Percentiles rank a stretch among this genome's conserved stretches.
phyloP scores from a whole-genome alignment of 2,888 invertebrate species.

The Clitarchus hookeri region DNA sequence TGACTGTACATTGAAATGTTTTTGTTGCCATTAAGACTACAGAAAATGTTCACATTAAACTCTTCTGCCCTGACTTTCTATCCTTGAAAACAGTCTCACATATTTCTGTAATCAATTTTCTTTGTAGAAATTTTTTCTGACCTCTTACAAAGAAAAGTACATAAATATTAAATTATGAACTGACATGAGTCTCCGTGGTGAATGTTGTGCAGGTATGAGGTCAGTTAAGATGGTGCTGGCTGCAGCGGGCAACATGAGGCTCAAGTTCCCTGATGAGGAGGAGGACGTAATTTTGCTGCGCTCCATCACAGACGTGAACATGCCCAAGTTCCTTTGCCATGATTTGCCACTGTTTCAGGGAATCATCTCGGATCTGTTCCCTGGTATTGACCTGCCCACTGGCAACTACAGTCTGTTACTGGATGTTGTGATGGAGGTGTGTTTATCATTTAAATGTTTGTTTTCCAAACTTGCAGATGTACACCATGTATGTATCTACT shows the following conservation, averaged over 20 bases:
- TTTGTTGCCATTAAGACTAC: too few relatives aligned
- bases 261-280: conserved; percentile 73
- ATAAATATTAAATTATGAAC: too few relatives aligned
- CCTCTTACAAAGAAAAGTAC: not conserved
- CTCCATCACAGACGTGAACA: conserved; percentile 88
- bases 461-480: not conserved
- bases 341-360: conserved; percentile 82
- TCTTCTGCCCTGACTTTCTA: too few relatives aligned
- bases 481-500: not conserved
- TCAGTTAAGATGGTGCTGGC: conserved; percentile 86
- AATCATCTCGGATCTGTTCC: conserved; percentile 90
- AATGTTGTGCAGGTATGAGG: conserved; percentile 62
- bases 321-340: conserved; percentile 88
- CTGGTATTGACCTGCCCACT: conserved; percentile 71
- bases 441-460: not conserved
- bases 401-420: conserved; percentile 62
- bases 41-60: too few relatives aligned
- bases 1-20: too few relatives aligned
- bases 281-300: conserved; percentile 80
- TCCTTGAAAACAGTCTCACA: too few relatives aligned
- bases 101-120: too few relatives aligned
- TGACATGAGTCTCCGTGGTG: not conserved
- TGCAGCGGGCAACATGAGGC: conserved; percentile 81
- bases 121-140: not conserved
- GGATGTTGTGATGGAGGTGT: conserved; percentile 38